phyloP scores from a whole-genome alignment of 2,113 vertebrate species.

The Takifugu bimaculatus region DNA sequence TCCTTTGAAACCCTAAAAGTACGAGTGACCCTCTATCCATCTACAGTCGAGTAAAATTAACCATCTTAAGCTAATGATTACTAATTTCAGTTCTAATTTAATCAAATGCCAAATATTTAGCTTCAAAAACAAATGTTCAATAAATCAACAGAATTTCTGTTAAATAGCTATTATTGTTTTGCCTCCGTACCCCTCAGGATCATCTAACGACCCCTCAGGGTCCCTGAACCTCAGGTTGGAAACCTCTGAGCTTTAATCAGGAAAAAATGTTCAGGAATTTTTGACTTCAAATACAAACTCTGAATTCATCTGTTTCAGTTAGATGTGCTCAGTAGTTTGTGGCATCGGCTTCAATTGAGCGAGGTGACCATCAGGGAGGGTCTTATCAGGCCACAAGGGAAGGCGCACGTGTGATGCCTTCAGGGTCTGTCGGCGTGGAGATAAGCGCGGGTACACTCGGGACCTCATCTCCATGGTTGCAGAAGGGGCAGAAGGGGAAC shows the following conservation, averaged over 20 bases:
- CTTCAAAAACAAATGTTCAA: too few species aligned
- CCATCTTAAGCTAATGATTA: too few species aligned
- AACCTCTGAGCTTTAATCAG: background rate
- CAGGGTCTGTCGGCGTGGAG: constrained; percentile 37
- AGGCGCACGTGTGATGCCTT: constrained; percentile 14
- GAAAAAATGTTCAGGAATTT: too few species aligned
- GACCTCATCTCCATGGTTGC: background rate
- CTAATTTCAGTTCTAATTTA: too few species aligned
- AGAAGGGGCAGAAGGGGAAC: background rate
- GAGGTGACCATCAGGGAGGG: constrained; percentile 25
- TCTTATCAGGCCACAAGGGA: constrained; percentile 39
- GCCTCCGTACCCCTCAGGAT: background rate
- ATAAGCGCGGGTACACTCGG: constrained; percentile 26
- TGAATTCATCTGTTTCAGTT: background rate
- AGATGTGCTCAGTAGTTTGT: background rate
- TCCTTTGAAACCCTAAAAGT: too few species aligned
- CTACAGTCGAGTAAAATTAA: background rate
- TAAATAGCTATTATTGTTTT: too few species aligned
- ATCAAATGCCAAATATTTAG: too few species aligned
- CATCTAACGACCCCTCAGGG: background rate
- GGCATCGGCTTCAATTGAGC: background rate
- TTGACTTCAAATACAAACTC: background rate
- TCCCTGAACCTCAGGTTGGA: background rate
- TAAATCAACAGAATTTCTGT: background rate
- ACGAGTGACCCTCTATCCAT: background rate